A percentile compares a stretch with the other conserved stretches of the same genome.
phyloP scores from a whole-genome alignment of 2,797 vertebrate species.

The Lacerta agilis region DNA sequence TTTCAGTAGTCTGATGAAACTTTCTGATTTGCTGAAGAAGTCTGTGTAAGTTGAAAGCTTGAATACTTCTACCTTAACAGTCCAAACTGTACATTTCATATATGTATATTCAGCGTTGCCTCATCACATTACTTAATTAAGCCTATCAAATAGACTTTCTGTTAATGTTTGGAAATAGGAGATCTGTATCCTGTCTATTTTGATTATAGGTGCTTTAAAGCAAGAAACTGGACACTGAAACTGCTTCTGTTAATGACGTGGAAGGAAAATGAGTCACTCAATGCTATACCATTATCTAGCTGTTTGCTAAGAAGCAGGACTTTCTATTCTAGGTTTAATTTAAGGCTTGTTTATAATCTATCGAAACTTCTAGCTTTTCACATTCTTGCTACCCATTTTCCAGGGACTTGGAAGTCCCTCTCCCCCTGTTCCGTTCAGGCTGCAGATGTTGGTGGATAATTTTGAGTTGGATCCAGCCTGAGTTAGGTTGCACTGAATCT shows the following conservation, averaged over 20 bases:
- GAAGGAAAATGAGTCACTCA: neutral
- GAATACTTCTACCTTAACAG: neutral
- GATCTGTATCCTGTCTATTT: neutral
- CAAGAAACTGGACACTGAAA: neutral
- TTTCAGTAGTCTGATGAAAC: neutral
- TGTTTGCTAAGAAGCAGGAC: neutral
- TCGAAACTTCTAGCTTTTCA: neutral
- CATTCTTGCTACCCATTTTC: neutral
- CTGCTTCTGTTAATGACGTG: neutral
- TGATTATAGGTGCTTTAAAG: neutral
- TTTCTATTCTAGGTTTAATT: neutral
- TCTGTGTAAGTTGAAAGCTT: neutral
- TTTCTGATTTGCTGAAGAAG: neutral
- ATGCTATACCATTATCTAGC: neutral
- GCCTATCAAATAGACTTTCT: neutral
- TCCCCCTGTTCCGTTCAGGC: neutral
- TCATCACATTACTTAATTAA: neutral
- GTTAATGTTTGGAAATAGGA: neutral
- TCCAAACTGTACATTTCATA: neutral
- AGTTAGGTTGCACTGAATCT: no score
- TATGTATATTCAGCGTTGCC: neutral
- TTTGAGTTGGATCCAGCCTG: neutral
- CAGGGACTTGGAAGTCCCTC: neutral
- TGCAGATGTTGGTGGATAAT: neutral
- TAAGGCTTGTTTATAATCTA: neutral